These are phyloP conservation scores for Etheostoma nigrum DNA, from an alignment of 2,797 vertebrate genomes.

Conservation along the genomic window DNA sequence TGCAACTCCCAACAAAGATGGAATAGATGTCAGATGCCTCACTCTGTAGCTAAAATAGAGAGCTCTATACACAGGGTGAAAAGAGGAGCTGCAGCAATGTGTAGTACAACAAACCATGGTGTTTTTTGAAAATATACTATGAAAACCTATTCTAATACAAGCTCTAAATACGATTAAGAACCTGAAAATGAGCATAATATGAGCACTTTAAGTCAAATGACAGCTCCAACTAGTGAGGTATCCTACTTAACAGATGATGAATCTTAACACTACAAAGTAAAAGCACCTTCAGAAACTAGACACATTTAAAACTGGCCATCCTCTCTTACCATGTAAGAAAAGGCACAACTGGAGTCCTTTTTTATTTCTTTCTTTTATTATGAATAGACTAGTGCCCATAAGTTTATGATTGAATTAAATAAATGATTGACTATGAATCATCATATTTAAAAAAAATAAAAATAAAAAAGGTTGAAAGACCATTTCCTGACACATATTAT, in stretches of 20 bases:
- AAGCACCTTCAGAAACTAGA: neutral
- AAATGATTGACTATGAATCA: neutral
- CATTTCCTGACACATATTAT: slow-evolving; percentile 6
- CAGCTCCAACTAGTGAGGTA: neutral
- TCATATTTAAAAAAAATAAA: neutral
- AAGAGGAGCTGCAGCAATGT: too few species aligned
- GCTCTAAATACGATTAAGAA: too few species aligned
- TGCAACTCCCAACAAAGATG: too few species aligned
- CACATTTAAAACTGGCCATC: neutral
- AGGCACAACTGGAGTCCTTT: neutral
- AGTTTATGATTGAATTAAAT: slow-evolving; percentile 3
- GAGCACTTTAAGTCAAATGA: neutral
- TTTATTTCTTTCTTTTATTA: neutral
- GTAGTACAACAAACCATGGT: too few species aligned
- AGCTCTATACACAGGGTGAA: too few species aligned
- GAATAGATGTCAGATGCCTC: too few species aligned
- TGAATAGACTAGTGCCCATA: neutral
- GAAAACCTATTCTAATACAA: too few species aligned
- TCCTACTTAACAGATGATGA: neutral
- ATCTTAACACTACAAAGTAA: neutral
- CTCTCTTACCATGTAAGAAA: neutral
- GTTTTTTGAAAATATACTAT: too few species aligned
- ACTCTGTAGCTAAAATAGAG: too few species aligned
- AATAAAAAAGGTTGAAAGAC: neutral
- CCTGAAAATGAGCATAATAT: too few species aligned